These are phyloP conservation scores for Festucalex cinctus DNA, from an alignment of 2,113 vertebrate genomes.

Conservation along the genomic window DNA sequence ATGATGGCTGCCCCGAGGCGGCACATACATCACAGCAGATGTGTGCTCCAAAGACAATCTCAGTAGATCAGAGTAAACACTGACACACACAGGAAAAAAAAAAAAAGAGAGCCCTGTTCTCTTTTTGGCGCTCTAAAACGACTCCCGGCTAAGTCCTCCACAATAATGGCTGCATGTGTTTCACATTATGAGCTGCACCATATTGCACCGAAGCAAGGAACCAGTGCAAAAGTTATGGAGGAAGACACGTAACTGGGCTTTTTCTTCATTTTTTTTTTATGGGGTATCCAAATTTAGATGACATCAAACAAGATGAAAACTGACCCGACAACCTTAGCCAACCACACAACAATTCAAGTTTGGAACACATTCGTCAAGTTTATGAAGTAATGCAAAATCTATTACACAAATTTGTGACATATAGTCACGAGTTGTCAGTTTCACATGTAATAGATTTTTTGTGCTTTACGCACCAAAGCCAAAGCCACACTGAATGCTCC, in stretches of 20 bases:
- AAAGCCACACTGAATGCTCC: too few relatives aligned
- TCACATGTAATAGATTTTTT: too few relatives aligned
- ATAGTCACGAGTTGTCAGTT: neutral
- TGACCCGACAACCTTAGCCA: too few relatives aligned
- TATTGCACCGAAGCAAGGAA: constrained; percentile 39
- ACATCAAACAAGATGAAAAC: neutral
- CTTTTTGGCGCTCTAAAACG: neutral
- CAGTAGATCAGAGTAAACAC: constrained; percentile 27
- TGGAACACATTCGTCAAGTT: too few relatives aligned
- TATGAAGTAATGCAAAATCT: too few relatives aligned
- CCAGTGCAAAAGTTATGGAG: constrained; percentile 38
- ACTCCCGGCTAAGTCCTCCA: constrained; percentile 14
- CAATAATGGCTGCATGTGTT: constrained; percentile 53
- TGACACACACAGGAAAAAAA: neutral
- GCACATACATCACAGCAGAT: constrained; percentile 58
- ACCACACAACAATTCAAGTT: too few relatives aligned
- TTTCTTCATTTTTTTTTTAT: neutral
- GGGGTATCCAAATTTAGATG: neutral
- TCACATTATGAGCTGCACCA: constrained; percentile 53
- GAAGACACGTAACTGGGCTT: neutral
- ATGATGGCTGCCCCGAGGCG: constrained; percentile 47
- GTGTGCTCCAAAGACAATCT: neutral
- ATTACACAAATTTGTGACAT: too few relatives aligned
- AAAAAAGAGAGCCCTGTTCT: neutral
- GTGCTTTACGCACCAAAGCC: neutral